Evolutionary conservation across 1,140 invertebrate genomes (phyloP).

Genomic region (Trinorchestia longiramus): DNA sequence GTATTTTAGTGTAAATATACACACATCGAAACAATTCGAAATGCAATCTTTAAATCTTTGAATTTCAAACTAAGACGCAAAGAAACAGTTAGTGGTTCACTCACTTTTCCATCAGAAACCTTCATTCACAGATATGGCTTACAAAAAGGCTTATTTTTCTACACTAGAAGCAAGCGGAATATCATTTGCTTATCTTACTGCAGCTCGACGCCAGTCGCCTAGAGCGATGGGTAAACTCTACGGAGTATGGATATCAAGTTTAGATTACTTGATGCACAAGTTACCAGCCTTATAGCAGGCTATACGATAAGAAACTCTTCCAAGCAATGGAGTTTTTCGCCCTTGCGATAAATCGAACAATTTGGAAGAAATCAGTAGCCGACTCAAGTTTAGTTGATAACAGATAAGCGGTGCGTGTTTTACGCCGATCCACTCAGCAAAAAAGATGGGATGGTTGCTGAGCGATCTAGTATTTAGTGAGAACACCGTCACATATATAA

Average conservation of each 20-base stretch:
- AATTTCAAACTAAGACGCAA: not conserved
- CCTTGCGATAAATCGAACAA: constrained; percentile 30
- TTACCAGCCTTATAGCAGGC: constrained; percentile 18
- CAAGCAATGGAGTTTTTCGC: constrained; percentile 46
- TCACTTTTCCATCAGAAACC: not conserved
- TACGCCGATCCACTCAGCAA: not conserved
- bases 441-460: not conserved
- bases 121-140: not conserved
- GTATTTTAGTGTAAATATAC: no score
- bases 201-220: not conserved
- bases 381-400: not conserved
- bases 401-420: constrained; percentile 29
- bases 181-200: constrained; percentile 28
- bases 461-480: not conserved
- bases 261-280: constrained; percentile 44
- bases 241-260: constrained; percentile 49
- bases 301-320: constrained; percentile 14
- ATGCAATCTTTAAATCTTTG: no score
- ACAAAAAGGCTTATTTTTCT: not conserved
- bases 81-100: not conserved
- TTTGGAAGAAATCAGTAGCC: constrained; percentile 35
- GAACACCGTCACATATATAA: no score
- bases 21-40: no score
- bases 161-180: not conserved
- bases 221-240: constrained; percentile 34